phyloP scores from a whole-genome alignment of 2,888 invertebrate species.

The Boloria euphrosyne region DNA sequence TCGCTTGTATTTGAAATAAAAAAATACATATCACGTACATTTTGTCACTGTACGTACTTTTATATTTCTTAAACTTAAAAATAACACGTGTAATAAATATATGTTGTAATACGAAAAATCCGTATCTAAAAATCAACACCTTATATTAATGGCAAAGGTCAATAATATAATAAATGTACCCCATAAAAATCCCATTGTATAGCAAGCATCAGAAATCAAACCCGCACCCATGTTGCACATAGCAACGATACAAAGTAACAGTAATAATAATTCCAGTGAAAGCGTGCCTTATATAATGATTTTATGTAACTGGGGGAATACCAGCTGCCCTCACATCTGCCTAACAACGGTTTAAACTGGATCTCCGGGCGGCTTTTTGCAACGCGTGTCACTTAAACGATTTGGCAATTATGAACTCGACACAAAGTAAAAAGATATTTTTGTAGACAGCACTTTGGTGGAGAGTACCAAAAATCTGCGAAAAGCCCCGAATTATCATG shows the following conservation, averaged over 20 bases:
- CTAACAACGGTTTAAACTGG: slow-evolving; percentile 27
- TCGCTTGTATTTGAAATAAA: not conserved
- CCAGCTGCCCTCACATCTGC: slow-evolving; percentile 62
- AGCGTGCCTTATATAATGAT: slow-evolving; percentile 72
- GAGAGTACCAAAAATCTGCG: not conserved
- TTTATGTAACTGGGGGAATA: slow-evolving; percentile 54
- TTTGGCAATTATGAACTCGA: slow-evolving; percentile 4
- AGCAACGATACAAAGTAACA: slow-evolving; percentile 62
- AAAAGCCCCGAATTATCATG: not conserved
- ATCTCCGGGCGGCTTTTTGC: slow-evolving; percentile 23
- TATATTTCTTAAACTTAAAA: no score
- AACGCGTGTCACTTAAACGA: slow-evolving; percentile 34
- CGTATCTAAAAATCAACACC: not conserved
- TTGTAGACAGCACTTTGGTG: not conserved
- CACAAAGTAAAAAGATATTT: not conserved
- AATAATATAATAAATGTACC: not conserved
- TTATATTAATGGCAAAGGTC: no score
- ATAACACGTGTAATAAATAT: no score
- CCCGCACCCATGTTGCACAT: slow-evolving; percentile 42
- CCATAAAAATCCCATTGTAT: not conserved
- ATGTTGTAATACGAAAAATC: not conserved
- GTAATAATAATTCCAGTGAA: slow-evolving; percentile 76
- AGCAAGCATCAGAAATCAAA: slow-evolving; percentile 10
- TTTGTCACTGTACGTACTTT: no score
- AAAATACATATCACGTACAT: no score